Evolutionary conservation across 2,113 vertebrate species (phyloP), one percentile per base, ranked within the genome.

Genomic region (Tragulus kanchil): DNA sequence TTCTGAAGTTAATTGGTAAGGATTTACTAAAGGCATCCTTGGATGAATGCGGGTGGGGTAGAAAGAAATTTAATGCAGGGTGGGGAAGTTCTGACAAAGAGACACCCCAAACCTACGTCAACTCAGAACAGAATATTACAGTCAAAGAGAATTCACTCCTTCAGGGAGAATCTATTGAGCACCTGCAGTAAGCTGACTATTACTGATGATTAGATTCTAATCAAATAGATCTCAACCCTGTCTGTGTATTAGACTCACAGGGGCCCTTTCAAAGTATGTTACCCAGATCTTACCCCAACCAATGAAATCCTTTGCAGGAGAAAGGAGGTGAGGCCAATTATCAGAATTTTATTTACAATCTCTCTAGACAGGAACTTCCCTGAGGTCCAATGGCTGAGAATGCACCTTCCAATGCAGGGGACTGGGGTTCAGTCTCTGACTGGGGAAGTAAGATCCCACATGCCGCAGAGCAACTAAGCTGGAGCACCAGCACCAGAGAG

Each of bases 261-360:
- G 19, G 52, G 8, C 28, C 3, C 67, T 71, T 94, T 56, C 16
- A 25, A 78, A 61, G n/a, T 28, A 36, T 75, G 77, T 61, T 31
- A 79, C 73, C 26, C 36, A 71, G 36, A 61, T 36, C 14, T 42
- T 11, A 31, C 31, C 84, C 59, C 36, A 93, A 52, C 42, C 45
- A 83, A 59, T 31, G 50, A 87, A 90, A 54, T 62, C 36, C 82
- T 82, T 87, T 31, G 42, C 9, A 8, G 58, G 7, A 12, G 42
- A 12, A 11, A 61, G 25, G 26, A 48, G 50, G 10, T 65, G 21
- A 67, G 21, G 50, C 58, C 61, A 84, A 48, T 28, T 52, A 58
- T 71, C 17, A 89, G 67, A 93, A 91, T 85, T 78, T 67, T 52
- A 64, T 79, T 58, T 77, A 19, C 78, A 93, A 91, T 45, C 56